Conservation (phyloP, 2,888 invertebrate genomes). For the Aspidiotus rigidus region DNA sequence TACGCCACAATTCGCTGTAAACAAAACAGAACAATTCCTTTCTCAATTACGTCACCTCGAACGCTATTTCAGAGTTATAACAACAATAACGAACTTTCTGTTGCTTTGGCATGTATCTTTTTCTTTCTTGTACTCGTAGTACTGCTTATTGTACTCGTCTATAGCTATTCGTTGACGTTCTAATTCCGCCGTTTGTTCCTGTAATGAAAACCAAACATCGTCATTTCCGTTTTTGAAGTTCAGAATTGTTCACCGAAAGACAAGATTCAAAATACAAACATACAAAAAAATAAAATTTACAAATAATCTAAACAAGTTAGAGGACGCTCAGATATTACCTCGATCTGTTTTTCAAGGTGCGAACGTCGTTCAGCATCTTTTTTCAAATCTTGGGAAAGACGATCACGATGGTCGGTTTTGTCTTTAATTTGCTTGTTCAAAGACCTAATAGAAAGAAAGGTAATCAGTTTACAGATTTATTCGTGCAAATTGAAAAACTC, state of each 20-base stretch:
- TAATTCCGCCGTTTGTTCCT: conserved; percentile 71
- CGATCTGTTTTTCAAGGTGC: conserved; percentile 56
- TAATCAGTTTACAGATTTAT: no score
- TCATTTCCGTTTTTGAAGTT: no score
- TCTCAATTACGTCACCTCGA: no score
- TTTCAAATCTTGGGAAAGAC: conserved; percentile 77
- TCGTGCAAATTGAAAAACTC: no score
- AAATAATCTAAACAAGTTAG: background rate
- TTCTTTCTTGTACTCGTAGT: conserved; percentile 88
- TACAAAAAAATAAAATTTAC: conserved; percentile 1
- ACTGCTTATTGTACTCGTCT: conserved; percentile 89
- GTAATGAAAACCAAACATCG: conserved; percentile 8
- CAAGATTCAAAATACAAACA: no score
- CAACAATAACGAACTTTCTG: conserved; percentile 61
- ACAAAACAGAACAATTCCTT: background rate
- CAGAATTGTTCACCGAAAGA: no score
- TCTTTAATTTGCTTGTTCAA: conserved; percentile 89
- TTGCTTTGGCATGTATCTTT: conserved; percentile 88
- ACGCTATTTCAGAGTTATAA: no score
- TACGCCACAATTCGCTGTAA: conserved; percentile 77
- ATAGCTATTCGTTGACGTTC: conserved; percentile 83
- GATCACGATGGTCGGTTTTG: conserved; percentile 82
- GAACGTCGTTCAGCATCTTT: conserved; percentile 73
- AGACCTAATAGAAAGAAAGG: conserved; percentile 49
- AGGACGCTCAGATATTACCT: conserved; percentile 43